phyloP scores from a whole-genome alignment of 2,888 invertebrate genomes.

The Lordiphosa andalusiaca region DNA sequence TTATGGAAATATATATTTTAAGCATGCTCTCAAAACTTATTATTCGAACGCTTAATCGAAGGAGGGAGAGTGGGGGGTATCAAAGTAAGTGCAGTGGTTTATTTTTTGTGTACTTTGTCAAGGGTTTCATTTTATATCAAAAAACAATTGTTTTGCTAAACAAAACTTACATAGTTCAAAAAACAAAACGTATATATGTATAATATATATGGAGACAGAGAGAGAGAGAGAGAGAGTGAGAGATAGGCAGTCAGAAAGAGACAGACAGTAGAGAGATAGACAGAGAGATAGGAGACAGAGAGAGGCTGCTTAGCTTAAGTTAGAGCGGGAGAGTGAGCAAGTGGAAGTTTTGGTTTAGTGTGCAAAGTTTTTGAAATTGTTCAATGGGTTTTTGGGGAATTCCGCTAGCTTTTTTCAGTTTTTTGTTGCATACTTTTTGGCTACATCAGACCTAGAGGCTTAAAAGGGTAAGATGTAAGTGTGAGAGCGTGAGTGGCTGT shows the following conservation, averaged over 20 bases:
- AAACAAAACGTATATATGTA: constrained; percentile 61
- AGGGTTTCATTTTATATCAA: constrained; percentile 29
- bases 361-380: constrained; percentile 24
- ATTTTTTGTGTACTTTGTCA: constrained; percentile 20
- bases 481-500: constrained; percentile 5
- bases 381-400: constrained; percentile 29
- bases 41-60: constrained; percentile 72
- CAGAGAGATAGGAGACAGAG: constrained; percentile 34
- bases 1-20: constrained; percentile 73
- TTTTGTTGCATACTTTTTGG: constrained; percentile 52
- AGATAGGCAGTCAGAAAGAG: constrained; percentile 36
- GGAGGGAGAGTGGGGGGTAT: constrained; percentile 52
- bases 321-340: constrained; percentile 12
- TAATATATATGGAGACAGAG: constrained; percentile 48
- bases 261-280: constrained; percentile 22
- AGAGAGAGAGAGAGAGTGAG: constrained; percentile 45
- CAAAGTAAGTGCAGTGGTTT: constrained; percentile 66
- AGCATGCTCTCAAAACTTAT: constrained; percentile 75
- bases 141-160: constrained; percentile 50
- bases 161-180: constrained; percentile 70
- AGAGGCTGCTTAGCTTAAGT: constrained; percentile 20
- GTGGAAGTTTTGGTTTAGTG: constrained; percentile 34
- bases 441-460: constrained; percentile 49
- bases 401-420: constrained; percentile 29
- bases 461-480: constrained; percentile 3